Percentiles rank a stretch among this genome's conserved stretches.
Evolutionary conservation across 2,113 vertebrate genomes (phyloP).

Genomic region (Chaetops frenatus): DNA sequence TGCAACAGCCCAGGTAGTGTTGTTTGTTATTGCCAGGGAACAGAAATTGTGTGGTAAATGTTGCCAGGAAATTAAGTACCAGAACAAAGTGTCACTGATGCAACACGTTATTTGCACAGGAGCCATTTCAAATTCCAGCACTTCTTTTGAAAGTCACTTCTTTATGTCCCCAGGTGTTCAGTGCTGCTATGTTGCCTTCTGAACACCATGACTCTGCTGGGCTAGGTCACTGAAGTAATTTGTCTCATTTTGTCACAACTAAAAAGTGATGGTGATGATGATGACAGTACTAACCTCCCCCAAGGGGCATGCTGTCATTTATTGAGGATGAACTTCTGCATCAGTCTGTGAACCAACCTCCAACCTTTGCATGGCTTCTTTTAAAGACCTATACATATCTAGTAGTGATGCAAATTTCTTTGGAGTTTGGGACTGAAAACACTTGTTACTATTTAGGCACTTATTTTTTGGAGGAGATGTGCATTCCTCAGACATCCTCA

Average conservation of each 20-base stretch:
- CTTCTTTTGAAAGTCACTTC: neutral
- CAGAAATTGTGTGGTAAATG: neutral
- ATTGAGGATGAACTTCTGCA: neutral
- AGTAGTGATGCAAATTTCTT: neutral
- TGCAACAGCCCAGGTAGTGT: slow-evolving; percentile 29
- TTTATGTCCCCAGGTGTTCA: neutral
- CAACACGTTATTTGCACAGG: neutral
- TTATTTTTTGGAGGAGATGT: neutral
- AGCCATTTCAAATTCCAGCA: neutral
- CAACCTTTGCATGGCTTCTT: neutral
- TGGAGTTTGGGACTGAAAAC: neutral
- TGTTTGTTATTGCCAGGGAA: neutral
- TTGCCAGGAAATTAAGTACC: neutral
- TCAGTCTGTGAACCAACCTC: neutral
- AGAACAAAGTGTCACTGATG: slow-evolving; percentile 17
- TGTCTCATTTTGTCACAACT: neutral
- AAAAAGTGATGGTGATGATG: neutral
- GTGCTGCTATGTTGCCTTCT: neutral
- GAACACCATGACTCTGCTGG: neutral
- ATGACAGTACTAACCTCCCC: neutral
- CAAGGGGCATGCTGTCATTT: neutral
- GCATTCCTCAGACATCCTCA: neutral
- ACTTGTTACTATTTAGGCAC: neutral
- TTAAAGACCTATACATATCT: neutral
- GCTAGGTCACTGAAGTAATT: neutral